Evolutionary conservation across 2,797 vertebrate genomes (phyloP).

Genomic region (Zenarchopterus dispar): DNA sequence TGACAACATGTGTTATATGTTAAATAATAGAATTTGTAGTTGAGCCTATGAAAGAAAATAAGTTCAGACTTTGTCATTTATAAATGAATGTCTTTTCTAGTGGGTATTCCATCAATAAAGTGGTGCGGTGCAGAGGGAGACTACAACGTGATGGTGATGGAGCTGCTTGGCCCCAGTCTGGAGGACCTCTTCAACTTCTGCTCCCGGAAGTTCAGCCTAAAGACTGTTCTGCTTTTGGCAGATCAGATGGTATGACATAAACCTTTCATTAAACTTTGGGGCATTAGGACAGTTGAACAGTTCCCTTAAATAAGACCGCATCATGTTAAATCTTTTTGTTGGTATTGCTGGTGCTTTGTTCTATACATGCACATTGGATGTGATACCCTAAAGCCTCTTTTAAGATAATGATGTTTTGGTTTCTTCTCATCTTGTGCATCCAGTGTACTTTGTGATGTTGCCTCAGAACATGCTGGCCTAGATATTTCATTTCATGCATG

Average conservation of each 20-base stretch:
- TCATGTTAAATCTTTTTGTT: no score
- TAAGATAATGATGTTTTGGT: slow-evolving; percentile 26
- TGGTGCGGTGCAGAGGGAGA: slow-evolving; percentile 98
- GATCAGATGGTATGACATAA: slow-evolving; percentile 91
- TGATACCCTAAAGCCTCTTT: slow-evolving; percentile 20
- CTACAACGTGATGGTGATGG: slow-evolving; percentile 99
- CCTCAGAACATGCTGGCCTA: slow-evolving; percentile 30
- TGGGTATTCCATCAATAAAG: slow-evolving; percentile 97
- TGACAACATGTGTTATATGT: no score
- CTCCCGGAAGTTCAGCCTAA: slow-evolving; percentile 97
- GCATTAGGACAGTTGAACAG: neutral
- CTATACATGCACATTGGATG: slow-evolving; percentile 8
- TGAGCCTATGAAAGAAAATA: no score
- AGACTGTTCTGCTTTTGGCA: slow-evolving; percentile 94
- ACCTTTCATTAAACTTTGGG: neutral
- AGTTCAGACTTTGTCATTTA: no score
- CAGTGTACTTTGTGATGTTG: slow-evolving; percentile 13
- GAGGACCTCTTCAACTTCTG: slow-evolving; percentile 99
- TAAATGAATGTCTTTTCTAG: slow-evolving; percentile 63
- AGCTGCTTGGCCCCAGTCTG: slow-evolving; percentile 93
- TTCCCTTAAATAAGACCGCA: neutral
- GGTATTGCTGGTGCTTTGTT: neutral
- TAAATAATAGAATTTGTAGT: no score
- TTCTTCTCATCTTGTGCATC: slow-evolving; percentile 6
- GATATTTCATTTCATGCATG: slow-evolving; percentile 31